phyloP scores from a whole-genome alignment of 2,888 invertebrate genomes.

The Dasysyrphus albostriatus region DNA sequence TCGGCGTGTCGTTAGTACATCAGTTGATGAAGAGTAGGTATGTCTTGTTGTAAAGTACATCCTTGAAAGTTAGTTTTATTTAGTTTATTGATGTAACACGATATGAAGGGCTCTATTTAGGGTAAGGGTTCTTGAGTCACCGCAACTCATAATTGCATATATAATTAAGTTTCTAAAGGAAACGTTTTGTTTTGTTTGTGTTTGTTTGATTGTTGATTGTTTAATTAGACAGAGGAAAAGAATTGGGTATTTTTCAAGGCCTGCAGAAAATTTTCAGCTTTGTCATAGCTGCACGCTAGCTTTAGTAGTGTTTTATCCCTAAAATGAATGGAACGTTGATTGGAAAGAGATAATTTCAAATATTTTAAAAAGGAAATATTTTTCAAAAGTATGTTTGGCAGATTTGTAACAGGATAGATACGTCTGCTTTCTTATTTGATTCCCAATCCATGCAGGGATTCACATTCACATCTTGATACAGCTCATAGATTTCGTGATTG shows the following conservation, averaged over 20 bases:
- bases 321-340: no score
- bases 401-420: no score
- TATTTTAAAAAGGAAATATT: no score
- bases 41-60: slow-evolving; percentile 8
- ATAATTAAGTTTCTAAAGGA: slow-evolving; percentile 6
- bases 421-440: no score
- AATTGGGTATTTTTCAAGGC: background rate
- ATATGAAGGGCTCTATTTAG: background rate
- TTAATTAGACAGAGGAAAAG: background rate
- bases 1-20: background rate
- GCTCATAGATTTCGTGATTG: no score
- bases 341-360: no score
- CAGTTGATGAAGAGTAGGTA: background rate
- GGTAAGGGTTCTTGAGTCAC: background rate
- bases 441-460: no score
- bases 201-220: slow-evolving; percentile 1
- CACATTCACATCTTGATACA: no score
- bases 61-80: slow-evolving; percentile 68
- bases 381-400: no score
- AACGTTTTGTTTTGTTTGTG: background rate
- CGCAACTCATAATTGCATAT: slow-evolving; percentile 33
- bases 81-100: slow-evolving; percentile 57
- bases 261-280: background rate
- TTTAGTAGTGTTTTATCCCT: no score
- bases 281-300: no score